Evolutionary conservation across 1,140 invertebrate genomes (phyloP).

Genomic region (Oscheius sp.): DNA sequence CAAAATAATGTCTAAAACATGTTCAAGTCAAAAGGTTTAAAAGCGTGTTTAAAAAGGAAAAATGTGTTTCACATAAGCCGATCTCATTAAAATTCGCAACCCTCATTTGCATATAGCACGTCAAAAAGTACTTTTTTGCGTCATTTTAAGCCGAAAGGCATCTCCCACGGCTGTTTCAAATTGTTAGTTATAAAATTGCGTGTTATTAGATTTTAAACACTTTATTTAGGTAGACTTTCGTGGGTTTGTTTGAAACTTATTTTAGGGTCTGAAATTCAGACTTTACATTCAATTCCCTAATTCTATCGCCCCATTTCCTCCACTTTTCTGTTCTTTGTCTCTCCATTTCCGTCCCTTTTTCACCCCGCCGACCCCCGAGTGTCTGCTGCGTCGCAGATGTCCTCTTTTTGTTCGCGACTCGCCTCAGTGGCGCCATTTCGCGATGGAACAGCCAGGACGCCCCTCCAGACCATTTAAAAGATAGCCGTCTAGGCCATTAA

Average conservation of each 20-base stretch:
- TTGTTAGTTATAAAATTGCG: neutral
- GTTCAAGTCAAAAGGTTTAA: neutral
- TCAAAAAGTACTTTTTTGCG: too few relatives aligned
- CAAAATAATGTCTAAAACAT: neutral
- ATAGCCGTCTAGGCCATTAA: too few relatives aligned
- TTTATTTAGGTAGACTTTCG: neutral
- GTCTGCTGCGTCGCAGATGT: too few relatives aligned
- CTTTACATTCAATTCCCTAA: neutral
- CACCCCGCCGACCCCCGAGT: too few relatives aligned
- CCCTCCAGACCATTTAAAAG: too few relatives aligned
- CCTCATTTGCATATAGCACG: too few relatives aligned
- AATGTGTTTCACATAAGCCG: neutral
- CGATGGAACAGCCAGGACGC: too few relatives aligned
- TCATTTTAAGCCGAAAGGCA: too few relatives aligned
- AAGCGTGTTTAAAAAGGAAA: neutral
- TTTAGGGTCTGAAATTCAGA: too few relatives aligned
- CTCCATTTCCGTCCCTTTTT: slow-evolving; percentile 1
- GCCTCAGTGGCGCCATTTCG: too few relatives aligned
- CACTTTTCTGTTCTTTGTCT: neutral
- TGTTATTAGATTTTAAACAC: neutral
- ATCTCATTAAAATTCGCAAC: too few relatives aligned
- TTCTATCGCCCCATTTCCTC: neutral
- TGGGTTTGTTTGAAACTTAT: neutral
- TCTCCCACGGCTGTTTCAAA: neutral
- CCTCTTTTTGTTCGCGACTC: too few relatives aligned